These are phyloP conservation scores for Drosophila flavopinicola DNA, from an alignment of 2,888 invertebrate species.

Conservation along the genomic window DNA sequence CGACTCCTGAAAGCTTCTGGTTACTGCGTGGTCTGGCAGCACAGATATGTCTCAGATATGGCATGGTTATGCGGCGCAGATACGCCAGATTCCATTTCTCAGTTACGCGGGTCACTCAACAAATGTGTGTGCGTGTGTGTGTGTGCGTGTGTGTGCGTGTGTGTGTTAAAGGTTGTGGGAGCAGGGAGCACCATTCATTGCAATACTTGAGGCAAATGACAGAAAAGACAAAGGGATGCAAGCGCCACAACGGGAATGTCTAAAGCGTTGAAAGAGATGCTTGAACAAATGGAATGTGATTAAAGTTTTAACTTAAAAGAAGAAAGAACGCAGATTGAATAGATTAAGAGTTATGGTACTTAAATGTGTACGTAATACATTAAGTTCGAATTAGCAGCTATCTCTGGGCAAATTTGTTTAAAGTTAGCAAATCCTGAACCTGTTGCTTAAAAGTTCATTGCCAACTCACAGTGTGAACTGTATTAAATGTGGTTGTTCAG, in stretches of 20 bases:
- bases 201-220: conserved; percentile 34
- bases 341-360: neutral
- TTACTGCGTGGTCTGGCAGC: conserved; percentile 30
- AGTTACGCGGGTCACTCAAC: conserved; percentile 48
- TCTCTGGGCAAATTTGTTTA: neutral
- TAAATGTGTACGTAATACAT: neutral
- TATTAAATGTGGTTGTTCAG: neutral
- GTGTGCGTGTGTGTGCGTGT: neutral
- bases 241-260: conserved; percentile 13
- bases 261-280: conserved; percentile 29
- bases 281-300: conserved; percentile 32
- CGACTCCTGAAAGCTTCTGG: conserved; percentile 28
- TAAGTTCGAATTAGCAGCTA: neutral
- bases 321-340: neutral
- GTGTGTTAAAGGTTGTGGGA: neutral
- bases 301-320: conserved; percentile 1
- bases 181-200: conserved; percentile 35
- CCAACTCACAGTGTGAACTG: neutral
- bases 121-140: conserved; percentile 8
- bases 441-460: neutral
- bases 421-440: neutral
- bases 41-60: conserved; percentile 43
- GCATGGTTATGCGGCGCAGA: conserved; percentile 42
- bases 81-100: conserved; percentile 54
- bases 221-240: conserved; percentile 33